Evolutionary conservation across 2,113 vertebrate genomes (phyloP).

Genomic region (Macroglossus sobrinus): DNA sequence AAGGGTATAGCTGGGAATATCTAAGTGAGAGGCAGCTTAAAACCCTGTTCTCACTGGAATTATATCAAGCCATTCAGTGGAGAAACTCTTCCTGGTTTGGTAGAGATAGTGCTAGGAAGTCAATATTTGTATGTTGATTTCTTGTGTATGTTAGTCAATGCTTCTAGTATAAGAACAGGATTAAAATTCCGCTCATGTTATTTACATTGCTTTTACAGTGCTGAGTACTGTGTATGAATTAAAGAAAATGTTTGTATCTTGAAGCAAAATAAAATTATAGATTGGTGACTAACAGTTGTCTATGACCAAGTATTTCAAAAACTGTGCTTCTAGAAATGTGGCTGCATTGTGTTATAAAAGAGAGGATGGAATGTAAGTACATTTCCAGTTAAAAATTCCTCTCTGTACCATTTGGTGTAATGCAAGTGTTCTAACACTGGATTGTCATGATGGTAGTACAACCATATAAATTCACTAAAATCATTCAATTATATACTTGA

Average conservation of each 20-base stretch:
- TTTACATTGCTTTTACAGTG: background rate
- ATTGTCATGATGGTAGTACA: background rate
- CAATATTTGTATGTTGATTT: background rate
- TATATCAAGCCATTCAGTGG: conserved; percentile 25
- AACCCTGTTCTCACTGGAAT: conserved; percentile 30
- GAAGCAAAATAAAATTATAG: background rate
- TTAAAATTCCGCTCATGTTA: background rate
- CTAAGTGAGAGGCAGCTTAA: conserved; percentile 51
- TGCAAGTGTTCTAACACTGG: background rate
- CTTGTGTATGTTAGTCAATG: background rate
- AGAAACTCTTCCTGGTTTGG: conserved; percentile 34
- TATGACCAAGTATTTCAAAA: background rate
- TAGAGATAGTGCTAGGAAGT: background rate
- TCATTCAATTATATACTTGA: background rate
- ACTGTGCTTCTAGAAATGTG: background rate
- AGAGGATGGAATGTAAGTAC: background rate
- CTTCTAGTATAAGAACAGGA: background rate
- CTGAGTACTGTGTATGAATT: background rate
- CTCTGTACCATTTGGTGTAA: background rate
- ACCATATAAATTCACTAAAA: background rate
- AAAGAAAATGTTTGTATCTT: background rate
- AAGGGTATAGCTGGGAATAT: conserved; percentile 32
- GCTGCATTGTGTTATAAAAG: background rate
- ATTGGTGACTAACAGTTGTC: background rate
- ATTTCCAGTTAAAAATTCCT: background rate